Conservation (phyloP, 2,113 vertebrate species). For the Laticauda colubrina region DNA sequence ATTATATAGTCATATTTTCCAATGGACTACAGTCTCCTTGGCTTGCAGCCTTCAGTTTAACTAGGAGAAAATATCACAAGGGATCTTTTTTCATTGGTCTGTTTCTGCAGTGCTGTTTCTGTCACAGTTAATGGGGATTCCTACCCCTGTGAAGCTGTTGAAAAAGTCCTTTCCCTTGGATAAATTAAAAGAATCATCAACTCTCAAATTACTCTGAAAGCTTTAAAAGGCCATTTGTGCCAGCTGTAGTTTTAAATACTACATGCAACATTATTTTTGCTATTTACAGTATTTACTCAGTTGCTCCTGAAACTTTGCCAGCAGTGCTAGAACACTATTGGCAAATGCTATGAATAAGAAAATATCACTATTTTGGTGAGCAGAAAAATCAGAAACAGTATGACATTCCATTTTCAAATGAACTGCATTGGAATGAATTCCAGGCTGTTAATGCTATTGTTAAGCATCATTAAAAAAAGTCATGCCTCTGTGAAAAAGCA, state of each 20-base stretch:
- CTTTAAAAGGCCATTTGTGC: background rate
- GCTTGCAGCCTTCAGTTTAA: background rate
- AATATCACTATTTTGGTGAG: background rate
- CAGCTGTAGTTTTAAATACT: background rate
- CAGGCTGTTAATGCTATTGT: conserved; percentile 30
- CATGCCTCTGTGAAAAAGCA: conserved; percentile 42
- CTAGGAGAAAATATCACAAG: background rate
- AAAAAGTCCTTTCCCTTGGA: background rate
- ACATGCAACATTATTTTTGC: background rate
- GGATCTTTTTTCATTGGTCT: background rate
- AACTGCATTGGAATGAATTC: conserved; percentile 26
- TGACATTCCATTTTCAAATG: background rate
- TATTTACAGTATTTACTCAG: background rate
- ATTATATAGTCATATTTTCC: background rate
- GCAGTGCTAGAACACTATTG: background rate
- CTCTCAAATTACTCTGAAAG: background rate
- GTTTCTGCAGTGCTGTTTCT: background rate
- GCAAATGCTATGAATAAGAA: background rate
- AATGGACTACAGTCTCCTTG: background rate
- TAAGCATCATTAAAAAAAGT: conserved; percentile 54
- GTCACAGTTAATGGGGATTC: background rate
- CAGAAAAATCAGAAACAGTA: conserved; percentile 1
- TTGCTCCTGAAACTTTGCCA: background rate
- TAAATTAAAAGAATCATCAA: background rate
- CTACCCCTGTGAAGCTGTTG: background rate